Percentiles rank a stretch among this genome's conserved stretches.
These are phyloP conservation scores for Cardiocondyla obscurior DNA, from an alignment of 1,140 invertebrate species.

Conservation along the genomic window DNA sequence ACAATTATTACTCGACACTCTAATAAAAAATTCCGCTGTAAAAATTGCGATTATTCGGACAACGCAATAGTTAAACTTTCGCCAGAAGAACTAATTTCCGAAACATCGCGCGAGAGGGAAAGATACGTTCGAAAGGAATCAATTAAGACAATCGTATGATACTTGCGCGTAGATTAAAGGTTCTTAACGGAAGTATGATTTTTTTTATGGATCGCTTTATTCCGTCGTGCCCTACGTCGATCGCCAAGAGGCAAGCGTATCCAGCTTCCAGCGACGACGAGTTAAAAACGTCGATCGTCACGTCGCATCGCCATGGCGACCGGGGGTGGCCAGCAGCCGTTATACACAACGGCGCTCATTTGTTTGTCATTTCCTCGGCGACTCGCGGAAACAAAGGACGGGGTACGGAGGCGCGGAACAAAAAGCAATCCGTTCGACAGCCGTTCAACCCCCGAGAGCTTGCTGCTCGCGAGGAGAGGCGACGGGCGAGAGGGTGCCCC, in stretches of 20 bases:
- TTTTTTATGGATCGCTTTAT: background rate
- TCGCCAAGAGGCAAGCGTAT: constrained; percentile 9
- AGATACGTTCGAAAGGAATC: background rate
- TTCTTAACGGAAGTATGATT: background rate
- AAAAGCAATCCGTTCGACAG: constrained; percentile 69
- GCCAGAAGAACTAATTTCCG: background rate
- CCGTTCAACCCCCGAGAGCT: constrained; percentile 47
- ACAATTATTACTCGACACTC: background rate
- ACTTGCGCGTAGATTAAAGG: background rate
- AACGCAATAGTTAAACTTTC: background rate
- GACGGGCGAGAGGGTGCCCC: constrained; percentile 42
- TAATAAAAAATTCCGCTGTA: background rate
- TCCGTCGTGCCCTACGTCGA: background rate
- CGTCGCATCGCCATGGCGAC: constrained; percentile 69
- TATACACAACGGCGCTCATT: constrained; percentile 68
- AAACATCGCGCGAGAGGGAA: background rate
- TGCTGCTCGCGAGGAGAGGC: constrained; percentile 1
- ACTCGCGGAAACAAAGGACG: constrained; percentile 73
- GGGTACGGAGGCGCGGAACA: constrained; percentile 68
- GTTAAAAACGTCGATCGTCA: constrained; percentile 68
- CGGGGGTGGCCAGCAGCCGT: constrained; percentile 49
- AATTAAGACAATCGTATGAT: background rate
- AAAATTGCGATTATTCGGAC: background rate
- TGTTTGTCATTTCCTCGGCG: constrained; percentile 74
- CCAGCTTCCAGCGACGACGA: constrained; percentile 10